phyloP scores from a whole-genome alignment of 2,797 vertebrate genomes.

The Gymnothorax reevesii region DNA sequence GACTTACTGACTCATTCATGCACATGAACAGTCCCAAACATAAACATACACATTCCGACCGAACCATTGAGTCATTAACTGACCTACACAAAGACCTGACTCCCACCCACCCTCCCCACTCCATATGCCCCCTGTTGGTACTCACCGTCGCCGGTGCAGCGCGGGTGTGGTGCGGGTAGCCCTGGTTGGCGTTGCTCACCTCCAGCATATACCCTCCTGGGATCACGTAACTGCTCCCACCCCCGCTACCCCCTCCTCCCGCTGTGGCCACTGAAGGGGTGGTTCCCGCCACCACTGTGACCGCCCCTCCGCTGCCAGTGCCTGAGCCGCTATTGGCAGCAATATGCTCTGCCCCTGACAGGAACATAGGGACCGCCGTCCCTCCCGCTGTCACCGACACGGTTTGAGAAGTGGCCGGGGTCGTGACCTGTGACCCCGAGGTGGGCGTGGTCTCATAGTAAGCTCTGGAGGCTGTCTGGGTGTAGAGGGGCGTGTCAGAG shows the following conservation, averaged over 20 bases:
- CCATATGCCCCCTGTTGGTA: constrained; percentile 26
- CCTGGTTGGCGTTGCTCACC: constrained; percentile 71
- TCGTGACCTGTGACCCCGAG: constrained; percentile 78
- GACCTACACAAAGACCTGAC: background rate
- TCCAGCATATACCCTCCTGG: constrained; percentile 82
- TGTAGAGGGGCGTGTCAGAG: constrained; percentile 82
- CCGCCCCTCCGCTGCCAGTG: constrained; percentile 51
- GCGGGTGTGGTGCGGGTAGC: constrained; percentile 85
- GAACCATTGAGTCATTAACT: background rate
- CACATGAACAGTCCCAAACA: background rate
- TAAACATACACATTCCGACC: background rate
- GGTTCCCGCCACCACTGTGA: constrained; percentile 66
- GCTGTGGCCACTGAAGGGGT: constrained; percentile 55
- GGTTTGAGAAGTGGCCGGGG: constrained; percentile 75
- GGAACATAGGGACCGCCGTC: constrained; percentile 66
- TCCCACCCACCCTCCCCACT: background rate
- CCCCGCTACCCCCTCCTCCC: constrained; percentile 48
- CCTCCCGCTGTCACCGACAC: constrained; percentile 64
- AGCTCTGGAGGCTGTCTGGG: constrained; percentile 72
- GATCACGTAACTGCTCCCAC: constrained; percentile 76
- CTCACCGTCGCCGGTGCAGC: constrained; percentile 91
- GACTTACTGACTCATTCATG: background rate
- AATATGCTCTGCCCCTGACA: constrained; percentile 65
- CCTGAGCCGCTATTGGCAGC: constrained; percentile 62
- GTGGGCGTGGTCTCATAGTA: constrained; percentile 81